A percentile compares a stretch with the other conserved stretches of the same genome.
Evolutionary conservation across 2,888 invertebrate species (phyloP).

Genomic region (Plagodis dolabraria): DNA sequence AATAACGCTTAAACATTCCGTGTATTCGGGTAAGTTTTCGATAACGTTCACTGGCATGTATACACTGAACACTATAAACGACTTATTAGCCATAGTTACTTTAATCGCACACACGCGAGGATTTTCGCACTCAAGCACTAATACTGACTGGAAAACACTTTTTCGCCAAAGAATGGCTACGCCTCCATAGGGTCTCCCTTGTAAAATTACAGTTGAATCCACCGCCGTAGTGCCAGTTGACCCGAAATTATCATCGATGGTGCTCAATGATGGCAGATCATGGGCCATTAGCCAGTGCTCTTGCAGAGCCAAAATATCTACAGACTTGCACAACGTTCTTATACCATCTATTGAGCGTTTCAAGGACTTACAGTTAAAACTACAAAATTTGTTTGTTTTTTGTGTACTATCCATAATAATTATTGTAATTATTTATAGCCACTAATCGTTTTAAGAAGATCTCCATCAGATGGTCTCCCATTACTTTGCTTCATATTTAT

Average conservation of each 20-base stretch:
- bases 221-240: background rate
- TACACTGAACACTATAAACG: background rate
- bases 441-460: too few species aligned
- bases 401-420: too few species aligned
- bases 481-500: too few species aligned
- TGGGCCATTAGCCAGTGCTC: background rate
- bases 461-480: too few species aligned
- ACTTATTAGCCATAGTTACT: background rate
- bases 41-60: background rate
- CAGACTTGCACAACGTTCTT: background rate
- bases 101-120: background rate
- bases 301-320: background rate
- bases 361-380: background rate
- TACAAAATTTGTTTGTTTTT: background rate
- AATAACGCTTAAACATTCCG: background rate
- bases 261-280: background rate
- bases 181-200: background rate
- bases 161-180: constrained; percentile 2
- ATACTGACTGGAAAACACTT: constrained; percentile 2
- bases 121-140: background rate
- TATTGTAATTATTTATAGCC: too few species aligned
- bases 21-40: background rate
- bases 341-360: background rate
- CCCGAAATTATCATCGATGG: background rate
- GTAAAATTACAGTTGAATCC: background rate